A percentile compares a stretch with the other conserved stretches of the same genome.
phyloP scores from a whole-genome alignment of 2,888 invertebrate species.

The Hypercompe scribonia region DNA sequence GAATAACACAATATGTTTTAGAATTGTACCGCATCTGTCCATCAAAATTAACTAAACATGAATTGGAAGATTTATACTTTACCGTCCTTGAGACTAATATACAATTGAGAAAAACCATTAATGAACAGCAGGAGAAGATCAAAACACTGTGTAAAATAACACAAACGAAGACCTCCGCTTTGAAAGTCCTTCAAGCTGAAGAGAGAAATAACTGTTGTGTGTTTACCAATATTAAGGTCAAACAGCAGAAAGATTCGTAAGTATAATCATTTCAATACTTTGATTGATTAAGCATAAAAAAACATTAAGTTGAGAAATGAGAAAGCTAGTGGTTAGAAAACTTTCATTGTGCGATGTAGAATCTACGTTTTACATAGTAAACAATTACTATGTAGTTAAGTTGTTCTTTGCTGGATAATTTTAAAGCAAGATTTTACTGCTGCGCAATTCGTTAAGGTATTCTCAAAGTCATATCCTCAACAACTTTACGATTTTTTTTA shows the following conservation, averaged over 20 bases:
- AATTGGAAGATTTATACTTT: slow-evolving; percentile 89
- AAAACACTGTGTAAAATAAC: slow-evolving; percentile 68
- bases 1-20: slow-evolving; percentile 25
- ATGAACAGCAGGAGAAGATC: slow-evolving; percentile 86
- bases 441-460: no score
- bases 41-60: slow-evolving; percentile 87
- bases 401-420: no score
- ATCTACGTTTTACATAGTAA: no score
- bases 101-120: slow-evolving; percentile 87
- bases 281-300: no score
- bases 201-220: slow-evolving; percentile 65
- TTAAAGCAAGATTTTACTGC: no score
- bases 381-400: no score
- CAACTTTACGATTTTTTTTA: no score
- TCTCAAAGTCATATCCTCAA: no score
- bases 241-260: slow-evolving; percentile 73
- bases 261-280: no score
- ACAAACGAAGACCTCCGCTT: slow-evolving; percentile 62
- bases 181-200: slow-evolving; percentile 54
- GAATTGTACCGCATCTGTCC: slow-evolving; percentile 69
- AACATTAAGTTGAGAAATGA: no score
- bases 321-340: no score
- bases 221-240: slow-evolving; percentile 58
- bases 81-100: slow-evolving; percentile 87
- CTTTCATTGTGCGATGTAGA: no score